phyloP scores from a whole-genome alignment of 2,888 invertebrate genomes.

The Leptogaster cylindrica region DNA sequence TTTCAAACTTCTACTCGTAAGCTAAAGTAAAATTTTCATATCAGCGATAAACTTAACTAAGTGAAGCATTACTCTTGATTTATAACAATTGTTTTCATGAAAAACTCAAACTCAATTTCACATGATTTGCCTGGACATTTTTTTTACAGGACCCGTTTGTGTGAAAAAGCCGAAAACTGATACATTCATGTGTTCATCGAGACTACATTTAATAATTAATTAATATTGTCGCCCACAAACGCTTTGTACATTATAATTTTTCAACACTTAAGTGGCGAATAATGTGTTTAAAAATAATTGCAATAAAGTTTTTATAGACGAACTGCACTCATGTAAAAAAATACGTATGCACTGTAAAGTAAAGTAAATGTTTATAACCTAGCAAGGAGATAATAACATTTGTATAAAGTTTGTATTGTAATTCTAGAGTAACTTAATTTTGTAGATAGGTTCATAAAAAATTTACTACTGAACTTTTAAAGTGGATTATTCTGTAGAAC shows the following conservation, averaged over 20 bases:
- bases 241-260: slow-evolving; percentile 25
- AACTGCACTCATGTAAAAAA: slow-evolving; percentile 26
- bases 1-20: slow-evolving; percentile 8
- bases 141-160: too few species aligned
- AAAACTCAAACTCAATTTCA: too few species aligned
- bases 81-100: not conserved
- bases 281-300: not conserved
- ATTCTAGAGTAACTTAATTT: slow-evolving; percentile 26
- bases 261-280: not conserved
- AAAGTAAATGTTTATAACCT: slow-evolving; percentile 7
- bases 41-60: slow-evolving; percentile 5
- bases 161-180: not conserved
- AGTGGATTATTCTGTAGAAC: slow-evolving; percentile 7
- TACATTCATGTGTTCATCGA: not conserved
- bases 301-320: not conserved
- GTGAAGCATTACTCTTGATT: slow-evolving; percentile 20
- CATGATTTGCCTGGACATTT: too few species aligned
- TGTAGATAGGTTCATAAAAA: slow-evolving; percentile 29
- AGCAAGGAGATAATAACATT: slow-evolving; percentile 6
- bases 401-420: slow-evolving; percentile 33
- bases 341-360: slow-evolving; percentile 25
- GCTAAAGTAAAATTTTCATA: slow-evolving; percentile 29
- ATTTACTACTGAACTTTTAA: slow-evolving; percentile 23
- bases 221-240: not conserved
- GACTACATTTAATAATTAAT: too few species aligned